Conservation (phyloP, 2,797 vertebrate species). For the Propithecus deckenii region DNA sequence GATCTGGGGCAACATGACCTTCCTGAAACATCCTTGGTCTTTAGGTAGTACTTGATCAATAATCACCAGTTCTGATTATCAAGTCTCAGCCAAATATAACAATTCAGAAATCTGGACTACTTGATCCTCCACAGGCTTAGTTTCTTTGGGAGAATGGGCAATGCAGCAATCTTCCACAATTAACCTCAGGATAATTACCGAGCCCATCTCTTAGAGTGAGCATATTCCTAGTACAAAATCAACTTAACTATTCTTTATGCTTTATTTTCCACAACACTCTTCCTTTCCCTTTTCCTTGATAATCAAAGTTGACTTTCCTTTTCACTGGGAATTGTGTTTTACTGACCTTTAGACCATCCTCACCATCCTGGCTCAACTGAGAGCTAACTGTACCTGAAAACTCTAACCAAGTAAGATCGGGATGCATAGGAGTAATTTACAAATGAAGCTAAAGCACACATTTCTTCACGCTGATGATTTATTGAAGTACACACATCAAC, state of each 20-base stretch:
- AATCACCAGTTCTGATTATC: neutral
- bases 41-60: neutral
- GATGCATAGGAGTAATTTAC: neutral
- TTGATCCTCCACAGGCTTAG: neutral
- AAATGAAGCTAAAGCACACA: neutral
- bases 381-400: neutral
- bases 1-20: neutral
- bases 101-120: neutral
- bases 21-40: neutral
- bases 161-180: neutral
- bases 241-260: neutral
- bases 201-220: neutral
- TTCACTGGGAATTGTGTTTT: neutral
- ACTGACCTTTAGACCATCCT: neutral
- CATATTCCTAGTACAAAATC: neutral
- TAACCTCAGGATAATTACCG: neutral
- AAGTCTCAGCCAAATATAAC: neutral
- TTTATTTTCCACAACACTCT: neutral
- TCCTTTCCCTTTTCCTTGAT: neutral
- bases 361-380: neutral
- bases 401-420: neutral
- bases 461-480: neutral
- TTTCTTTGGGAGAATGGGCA: neutral
- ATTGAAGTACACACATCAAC: neutral
- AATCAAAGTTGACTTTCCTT: slow-evolving; percentile 1